Evolutionary conservation across 2,113 vertebrate genomes (phyloP), one percentile per base, ranked within the genome.

Genomic region (Hypocryptadius cinnamomeus): DNA sequence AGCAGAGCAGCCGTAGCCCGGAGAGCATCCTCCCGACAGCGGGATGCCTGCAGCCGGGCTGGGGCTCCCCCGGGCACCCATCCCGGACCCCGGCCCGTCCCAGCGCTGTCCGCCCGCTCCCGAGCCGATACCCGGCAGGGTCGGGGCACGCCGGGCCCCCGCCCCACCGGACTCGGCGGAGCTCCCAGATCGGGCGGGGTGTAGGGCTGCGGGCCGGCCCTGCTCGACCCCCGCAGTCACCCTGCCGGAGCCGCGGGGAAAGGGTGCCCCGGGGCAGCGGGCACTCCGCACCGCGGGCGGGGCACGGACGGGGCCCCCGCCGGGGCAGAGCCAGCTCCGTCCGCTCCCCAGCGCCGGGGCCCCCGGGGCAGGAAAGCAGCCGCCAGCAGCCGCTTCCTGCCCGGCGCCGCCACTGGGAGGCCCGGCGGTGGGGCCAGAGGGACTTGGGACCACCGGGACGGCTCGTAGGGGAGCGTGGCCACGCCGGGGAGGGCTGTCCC

Each of bases 321-420:
- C 37, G 30, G 28, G 56, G 61, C 33, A 39, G 33, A 50, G 24
- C 21, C 85, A 14, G 54, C 61, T 27, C 60, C 60, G 5, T 50
- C 64, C 35, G 70, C 53, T 70, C 63, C 69, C 50, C 66, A 31
- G 57, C 45, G 57, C 63, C 50, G 22, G 63, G 91, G 81, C 82
- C 87, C 70, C 82, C 65, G 53, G 25, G 17, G 65, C 71, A 90
- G 92, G 87, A 93, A 93, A 44, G 48, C 53, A 8, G 25, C 78
- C 65, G 71, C 65, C 82, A 60, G 21, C 64, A 65, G 76, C 77
- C 35, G 82, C 61, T 94, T 92, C 93, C 93, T 79, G 86, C 66
- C 50, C 44, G 81, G 72, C 90, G 90, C 90, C 86, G 33, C 61
- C 39, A 50, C 47, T 30, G 83, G 60, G 53, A 51, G 68, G 68